These are phyloP conservation scores for Litoditis marina DNA, from an alignment of 2,888 invertebrate genomes.

Conservation along the genomic window DNA sequence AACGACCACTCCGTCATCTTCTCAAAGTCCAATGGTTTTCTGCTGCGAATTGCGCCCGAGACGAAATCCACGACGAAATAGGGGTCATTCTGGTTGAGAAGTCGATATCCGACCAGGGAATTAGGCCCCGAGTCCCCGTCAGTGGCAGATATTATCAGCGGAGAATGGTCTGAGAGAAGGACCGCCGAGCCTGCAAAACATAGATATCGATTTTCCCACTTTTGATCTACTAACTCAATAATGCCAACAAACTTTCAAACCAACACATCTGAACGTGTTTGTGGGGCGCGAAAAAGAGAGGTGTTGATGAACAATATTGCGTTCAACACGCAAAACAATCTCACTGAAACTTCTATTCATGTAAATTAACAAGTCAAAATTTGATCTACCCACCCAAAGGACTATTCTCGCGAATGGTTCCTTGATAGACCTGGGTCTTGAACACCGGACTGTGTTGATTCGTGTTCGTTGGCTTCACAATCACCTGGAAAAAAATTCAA, in stretches of 20 bases:
- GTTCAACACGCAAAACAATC: too few species aligned
- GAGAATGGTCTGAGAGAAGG: conserved; percentile 62
- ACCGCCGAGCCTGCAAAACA: conserved; percentile 19
- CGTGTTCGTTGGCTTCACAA: conserved; percentile 36
- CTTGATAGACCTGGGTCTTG: conserved; percentile 77
- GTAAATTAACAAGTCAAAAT: conserved; percentile 3
- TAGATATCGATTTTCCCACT: too few species aligned
- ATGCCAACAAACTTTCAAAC: too few species aligned
- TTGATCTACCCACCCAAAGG: conserved; percentile 22
- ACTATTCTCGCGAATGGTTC: conserved; percentile 73
- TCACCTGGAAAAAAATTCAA: conserved; percentile 20
- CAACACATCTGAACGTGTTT: neutral
- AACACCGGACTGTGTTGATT: conserved; percentile 54
- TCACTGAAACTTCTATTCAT: too few species aligned
- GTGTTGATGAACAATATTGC: neutral
- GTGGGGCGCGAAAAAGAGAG: neutral
- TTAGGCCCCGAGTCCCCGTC: conserved; percentile 84
- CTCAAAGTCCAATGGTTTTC: conserved; percentile 79
- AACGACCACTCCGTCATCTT: conserved; percentile 61
- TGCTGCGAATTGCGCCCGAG: conserved; percentile 79
- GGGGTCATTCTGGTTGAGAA: conserved; percentile 76
- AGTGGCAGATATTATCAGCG: conserved; percentile 78
- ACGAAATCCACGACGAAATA: conserved; percentile 82
- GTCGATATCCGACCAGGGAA: conserved; percentile 79
- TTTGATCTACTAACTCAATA: too few species aligned